phyloP scores from a whole-genome alignment of 1,140 invertebrate species.

The Bombus consobrinus region DNA sequence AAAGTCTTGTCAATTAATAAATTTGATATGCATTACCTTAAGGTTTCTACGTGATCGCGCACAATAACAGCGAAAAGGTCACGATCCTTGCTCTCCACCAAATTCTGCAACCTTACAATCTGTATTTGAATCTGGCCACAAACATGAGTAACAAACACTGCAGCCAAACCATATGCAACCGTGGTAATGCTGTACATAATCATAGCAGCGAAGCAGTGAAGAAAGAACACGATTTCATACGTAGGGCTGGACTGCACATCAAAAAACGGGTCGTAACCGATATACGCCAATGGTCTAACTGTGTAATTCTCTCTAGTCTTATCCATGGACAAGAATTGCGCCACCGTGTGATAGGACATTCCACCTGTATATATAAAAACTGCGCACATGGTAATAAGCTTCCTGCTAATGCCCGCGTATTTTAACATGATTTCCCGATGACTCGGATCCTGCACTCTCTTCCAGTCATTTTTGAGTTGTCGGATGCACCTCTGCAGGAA shows the following conservation, averaged over 20 bases:
- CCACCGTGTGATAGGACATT: not conserved
- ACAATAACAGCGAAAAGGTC: constrained; percentile 19
- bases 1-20: not conserved
- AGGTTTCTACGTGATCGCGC: constrained; percentile 35
- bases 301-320: constrained; percentile 2
- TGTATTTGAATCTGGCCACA: constrained; percentile 66
- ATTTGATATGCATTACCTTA: constrained; percentile 34
- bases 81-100: constrained; percentile 26
- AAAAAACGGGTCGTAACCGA: constrained; percentile 63
- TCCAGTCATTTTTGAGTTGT: not conserved
- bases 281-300: constrained; percentile 56
- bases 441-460: not conserved
- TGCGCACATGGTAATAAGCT: not conserved
- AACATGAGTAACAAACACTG: constrained; percentile 68
- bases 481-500: not conserved
- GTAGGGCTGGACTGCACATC: constrained; percentile 61
- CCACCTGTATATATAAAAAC: not conserved
- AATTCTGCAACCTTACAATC: constrained; percentile 37
- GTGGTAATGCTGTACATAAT: constrained; percentile 63
- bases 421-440: not conserved
- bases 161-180: constrained; percentile 64
- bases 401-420: not conserved
- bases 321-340: not conserved
- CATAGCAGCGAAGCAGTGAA: constrained; percentile 64
- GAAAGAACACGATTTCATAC: constrained; percentile 66